Evolutionary conservation across 1,140 invertebrate species (phyloP).

Genomic region (Diachasma alloeum): DNA sequence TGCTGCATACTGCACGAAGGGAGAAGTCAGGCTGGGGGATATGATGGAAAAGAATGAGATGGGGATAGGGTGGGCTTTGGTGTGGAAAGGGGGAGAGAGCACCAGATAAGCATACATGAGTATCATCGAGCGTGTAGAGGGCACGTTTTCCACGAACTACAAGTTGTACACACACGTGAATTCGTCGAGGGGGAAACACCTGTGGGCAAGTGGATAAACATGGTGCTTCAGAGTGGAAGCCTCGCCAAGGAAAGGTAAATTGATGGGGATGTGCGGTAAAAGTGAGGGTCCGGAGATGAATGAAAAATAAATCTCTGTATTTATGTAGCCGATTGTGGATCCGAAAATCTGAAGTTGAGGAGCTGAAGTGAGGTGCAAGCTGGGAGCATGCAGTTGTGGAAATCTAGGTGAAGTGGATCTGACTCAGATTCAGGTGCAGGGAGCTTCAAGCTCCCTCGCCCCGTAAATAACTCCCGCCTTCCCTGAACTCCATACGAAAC

Average conservation of each 20-base stretch:
- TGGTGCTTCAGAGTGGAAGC: background rate
- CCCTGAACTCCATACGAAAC: background rate
- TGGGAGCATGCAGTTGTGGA: background rate
- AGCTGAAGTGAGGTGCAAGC: too few species aligned
- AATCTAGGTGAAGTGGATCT: background rate
- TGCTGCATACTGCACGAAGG: background rate
- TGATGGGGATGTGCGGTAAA: background rate
- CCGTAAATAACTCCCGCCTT: too few species aligned
- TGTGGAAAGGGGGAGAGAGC: background rate
- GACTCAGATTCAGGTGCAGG: too few species aligned
- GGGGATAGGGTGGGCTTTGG: background rate
- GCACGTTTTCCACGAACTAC: background rate
- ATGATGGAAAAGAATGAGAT: background rate
- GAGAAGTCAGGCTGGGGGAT: background rate
- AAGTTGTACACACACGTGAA: background rate
- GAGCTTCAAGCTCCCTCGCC: background rate
- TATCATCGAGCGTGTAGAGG: background rate
- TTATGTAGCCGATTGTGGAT: background rate
- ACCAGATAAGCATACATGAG: background rate
- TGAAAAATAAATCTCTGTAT: background rate
- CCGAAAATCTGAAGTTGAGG: background rate
- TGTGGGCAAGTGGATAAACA: constrained; percentile 27
- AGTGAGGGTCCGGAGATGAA: background rate
- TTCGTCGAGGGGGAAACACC: constrained; percentile 14
- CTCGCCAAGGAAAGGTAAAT: background rate